These are phyloP conservation scores for Pocota personata DNA, from an alignment of 2,888 invertebrate genomes.

Conservation along the genomic window DNA sequence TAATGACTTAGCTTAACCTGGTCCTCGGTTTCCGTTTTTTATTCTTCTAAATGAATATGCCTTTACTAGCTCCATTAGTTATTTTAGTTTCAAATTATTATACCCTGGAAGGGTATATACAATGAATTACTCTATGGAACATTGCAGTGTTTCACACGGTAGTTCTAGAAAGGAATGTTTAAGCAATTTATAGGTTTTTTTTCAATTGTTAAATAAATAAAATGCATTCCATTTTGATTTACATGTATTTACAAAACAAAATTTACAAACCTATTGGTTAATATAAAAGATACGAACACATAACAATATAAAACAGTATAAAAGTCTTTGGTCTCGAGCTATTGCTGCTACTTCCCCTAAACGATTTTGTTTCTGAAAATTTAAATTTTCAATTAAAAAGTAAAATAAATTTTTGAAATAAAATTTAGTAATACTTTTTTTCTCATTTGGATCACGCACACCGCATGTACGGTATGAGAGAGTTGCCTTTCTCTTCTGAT, in stretches of 20 bases:
- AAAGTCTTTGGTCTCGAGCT: slow-evolving; percentile 66
- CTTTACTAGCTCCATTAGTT: too few species aligned
- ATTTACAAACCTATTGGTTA: slow-evolving; percentile 6
- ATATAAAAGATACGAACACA: slow-evolving; percentile 19
- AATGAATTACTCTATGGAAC: too few species aligned
- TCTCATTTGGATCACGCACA: slow-evolving; percentile 89
- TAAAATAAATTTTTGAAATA: background rate
- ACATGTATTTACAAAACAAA: slow-evolving; percentile 16
- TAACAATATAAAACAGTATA: slow-evolving; percentile 22
- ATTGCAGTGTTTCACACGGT: too few species aligned
- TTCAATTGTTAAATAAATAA: too few species aligned
- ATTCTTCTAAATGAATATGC: too few species aligned
- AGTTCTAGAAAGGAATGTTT: too few species aligned
- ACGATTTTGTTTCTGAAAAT: slow-evolving; percentile 54
- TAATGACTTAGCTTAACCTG: too few species aligned
- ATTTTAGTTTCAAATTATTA: too few species aligned
- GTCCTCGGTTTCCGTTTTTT: too few species aligned
- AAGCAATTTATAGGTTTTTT: too few species aligned
- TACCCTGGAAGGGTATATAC: too few species aligned
- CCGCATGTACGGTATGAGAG: slow-evolving; percentile 91
- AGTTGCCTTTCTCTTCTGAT: slow-evolving; percentile 88
- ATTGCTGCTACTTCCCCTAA: slow-evolving; percentile 22
- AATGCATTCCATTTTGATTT: too few species aligned
- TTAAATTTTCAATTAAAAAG: background rate
- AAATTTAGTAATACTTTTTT: slow-evolving; percentile 77